Evolutionary conservation across 2,888 invertebrate species (phyloP).

Genomic region (Amphimallon solstitiale): DNA sequence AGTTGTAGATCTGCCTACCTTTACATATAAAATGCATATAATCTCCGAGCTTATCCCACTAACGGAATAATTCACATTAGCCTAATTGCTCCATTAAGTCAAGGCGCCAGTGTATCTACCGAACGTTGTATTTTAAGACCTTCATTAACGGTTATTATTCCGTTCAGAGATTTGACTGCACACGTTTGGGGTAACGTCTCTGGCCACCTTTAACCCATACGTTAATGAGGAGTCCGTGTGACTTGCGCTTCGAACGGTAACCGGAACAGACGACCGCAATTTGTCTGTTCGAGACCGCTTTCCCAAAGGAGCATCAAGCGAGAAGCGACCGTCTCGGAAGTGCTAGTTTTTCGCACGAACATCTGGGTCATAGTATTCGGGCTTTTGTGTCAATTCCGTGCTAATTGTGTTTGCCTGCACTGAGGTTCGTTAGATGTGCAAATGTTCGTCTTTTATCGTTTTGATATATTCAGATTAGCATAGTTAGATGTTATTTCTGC

Average conservation of each 20-base stretch:
- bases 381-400: background rate
- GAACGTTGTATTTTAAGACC: conserved; percentile 17
- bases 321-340: background rate
- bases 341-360: background rate
- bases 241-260: background rate
- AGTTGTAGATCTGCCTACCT: too few species aligned
- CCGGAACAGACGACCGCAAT: too few species aligned
- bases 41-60: too few species aligned
- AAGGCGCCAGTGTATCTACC: background rate
- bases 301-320: background rate
- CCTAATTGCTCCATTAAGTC: conserved; percentile 9
- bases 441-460: background rate
- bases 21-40: too few species aligned
- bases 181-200: background rate
- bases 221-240: conserved; percentile 1
- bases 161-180: conserved; percentile 16
- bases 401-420: conserved; percentile 5
- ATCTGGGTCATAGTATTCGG: background rate
- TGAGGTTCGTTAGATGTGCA: conserved; percentile 1
- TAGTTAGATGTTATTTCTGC: background rate
- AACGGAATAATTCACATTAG: conserved; percentile 2
- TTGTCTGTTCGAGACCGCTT: background rate
- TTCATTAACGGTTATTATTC: conserved; percentile 27
- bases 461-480: conserved; percentile 5
- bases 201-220: background rate